phyloP scores from a whole-genome alignment of 2,888 invertebrate genomes.

The Piscicola geometra region DNA sequence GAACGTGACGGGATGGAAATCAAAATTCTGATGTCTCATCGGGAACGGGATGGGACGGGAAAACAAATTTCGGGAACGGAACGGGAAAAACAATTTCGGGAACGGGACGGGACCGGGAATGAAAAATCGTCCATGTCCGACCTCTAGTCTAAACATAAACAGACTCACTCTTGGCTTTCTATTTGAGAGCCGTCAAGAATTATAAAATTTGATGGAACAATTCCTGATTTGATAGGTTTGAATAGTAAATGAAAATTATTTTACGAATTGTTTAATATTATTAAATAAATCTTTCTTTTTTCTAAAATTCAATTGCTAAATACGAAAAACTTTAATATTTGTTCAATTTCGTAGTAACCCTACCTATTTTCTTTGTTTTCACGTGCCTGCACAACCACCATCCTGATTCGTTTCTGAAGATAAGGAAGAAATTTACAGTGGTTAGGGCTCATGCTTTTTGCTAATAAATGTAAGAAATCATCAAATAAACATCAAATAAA shows the following conservation, averaged over 20 bases:
- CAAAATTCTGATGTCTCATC: no score
- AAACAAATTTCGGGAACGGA: no score
- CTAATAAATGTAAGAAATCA: no score
- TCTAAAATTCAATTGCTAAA: no score
- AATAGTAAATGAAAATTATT: neutral
- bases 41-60: no score
- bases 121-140: no score
- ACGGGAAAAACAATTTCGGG: no score
- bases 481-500: no score
- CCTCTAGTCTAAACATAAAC: no score
- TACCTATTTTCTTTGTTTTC: conserved; percentile 60
- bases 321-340: conserved; percentile 1
- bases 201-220: neutral
- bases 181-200: conserved; percentile 52
- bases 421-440: neutral
- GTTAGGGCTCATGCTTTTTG: neutral
- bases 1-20: no score
- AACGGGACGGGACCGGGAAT: no score
- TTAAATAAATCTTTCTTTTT: neutral
- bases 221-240: no score
- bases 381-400: conserved; percentile 44
- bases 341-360: conserved; percentile 84
- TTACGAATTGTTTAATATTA: neutral
- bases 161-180: conserved; percentile 52
- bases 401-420: conserved; percentile 10